Evolutionary conservation across 2,888 invertebrate genomes (phyloP).

Genomic region (Diachrysia chrysitis): DNA sequence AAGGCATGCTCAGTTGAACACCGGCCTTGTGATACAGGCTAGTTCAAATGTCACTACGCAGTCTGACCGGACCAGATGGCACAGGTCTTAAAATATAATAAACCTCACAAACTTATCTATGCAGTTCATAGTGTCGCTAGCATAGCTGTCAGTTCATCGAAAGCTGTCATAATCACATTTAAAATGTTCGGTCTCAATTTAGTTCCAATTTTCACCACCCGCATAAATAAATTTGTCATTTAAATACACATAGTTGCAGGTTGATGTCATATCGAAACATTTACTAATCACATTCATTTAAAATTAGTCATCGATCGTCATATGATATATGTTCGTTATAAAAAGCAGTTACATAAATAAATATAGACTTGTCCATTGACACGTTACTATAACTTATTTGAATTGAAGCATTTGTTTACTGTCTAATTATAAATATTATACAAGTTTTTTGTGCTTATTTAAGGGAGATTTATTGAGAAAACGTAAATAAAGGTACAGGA

Average conservation of each 20-base stretch:
- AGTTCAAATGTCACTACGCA: constrained; percentile 69
- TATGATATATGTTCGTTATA: background rate
- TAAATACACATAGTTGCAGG: background rate
- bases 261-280: constrained; percentile 39
- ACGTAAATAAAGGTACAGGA: background rate
- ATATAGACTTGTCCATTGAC: background rate
- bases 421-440: too few species aligned
- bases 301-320: constrained; percentile 26
- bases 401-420: background rate
- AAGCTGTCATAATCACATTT: background rate
- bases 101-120: background rate
- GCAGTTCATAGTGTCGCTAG: background rate
- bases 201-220: background rate
- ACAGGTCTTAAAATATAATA: constrained; percentile 10
- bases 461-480: too few species aligned
- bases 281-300: constrained; percentile 10
- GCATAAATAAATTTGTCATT: background rate
- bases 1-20: constrained; percentile 62
- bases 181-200: background rate
- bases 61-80: constrained; percentile 33
- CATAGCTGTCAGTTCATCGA: background rate
- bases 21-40: constrained; percentile 61
- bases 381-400: background rate
- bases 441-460: too few species aligned
- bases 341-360: background rate